These are phyloP conservation scores for Selenia dentaria DNA, from an alignment of 2,888 invertebrate species.

Conservation along the genomic window DNA sequence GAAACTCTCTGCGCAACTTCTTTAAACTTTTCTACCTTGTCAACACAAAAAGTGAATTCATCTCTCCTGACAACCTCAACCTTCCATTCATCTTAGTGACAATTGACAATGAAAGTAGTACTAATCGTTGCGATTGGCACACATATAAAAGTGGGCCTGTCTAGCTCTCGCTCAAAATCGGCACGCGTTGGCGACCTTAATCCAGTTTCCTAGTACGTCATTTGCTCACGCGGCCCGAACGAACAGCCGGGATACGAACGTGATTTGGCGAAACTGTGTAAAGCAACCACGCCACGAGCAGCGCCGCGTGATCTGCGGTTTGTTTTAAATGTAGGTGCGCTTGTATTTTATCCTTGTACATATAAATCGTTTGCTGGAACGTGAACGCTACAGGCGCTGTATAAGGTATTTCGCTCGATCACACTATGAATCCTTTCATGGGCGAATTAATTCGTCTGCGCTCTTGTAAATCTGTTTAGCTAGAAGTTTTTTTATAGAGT, in stretches of 20 bases:
- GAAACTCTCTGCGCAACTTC: conserved; percentile 5
- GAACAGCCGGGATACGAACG: conserved; percentile 41
- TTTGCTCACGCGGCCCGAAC: conserved; percentile 43
- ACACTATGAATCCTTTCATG: conserved; percentile 28
- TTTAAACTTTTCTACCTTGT: background rate
- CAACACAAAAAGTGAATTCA: conserved; percentile 17
- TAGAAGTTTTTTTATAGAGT: background rate
- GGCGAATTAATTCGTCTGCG: conserved; percentile 1
- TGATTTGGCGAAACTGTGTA: conserved; percentile 52
- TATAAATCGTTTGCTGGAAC: conserved; percentile 32
- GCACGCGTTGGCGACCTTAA: conserved; percentile 18
- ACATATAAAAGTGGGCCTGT: conserved; percentile 13
- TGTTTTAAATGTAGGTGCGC: conserved; percentile 36
- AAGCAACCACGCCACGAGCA: conserved; percentile 45
- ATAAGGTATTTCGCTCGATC: conserved; percentile 28
- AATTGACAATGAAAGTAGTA: conserved; percentile 22
- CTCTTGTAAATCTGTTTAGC: background rate
- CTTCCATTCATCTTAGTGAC: conserved; percentile 8
- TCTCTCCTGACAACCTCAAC: conserved; percentile 16
- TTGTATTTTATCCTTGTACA: conserved; percentile 28
- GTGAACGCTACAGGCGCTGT: conserved; percentile 31
- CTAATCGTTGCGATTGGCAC: conserved; percentile 18
- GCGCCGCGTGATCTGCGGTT: conserved; percentile 53
- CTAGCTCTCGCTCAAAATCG: conserved; percentile 16
- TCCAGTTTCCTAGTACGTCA: conserved; percentile 48